These are phyloP conservation scores for Elmis aenea DNA, from an alignment of 2,888 invertebrate genomes.

Conservation along the genomic window DNA sequence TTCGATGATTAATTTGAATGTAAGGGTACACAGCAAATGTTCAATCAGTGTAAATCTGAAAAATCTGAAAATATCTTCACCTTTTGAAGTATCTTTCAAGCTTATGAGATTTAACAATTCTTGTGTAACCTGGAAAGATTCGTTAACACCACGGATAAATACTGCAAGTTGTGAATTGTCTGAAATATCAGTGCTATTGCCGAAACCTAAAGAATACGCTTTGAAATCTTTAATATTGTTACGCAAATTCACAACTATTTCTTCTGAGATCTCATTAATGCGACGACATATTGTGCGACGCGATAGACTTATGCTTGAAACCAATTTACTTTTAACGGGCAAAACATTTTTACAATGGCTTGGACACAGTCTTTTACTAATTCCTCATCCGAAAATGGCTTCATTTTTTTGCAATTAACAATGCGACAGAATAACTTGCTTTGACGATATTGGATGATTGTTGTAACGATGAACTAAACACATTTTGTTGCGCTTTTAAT, in stretches of 20 bases:
- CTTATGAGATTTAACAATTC: slow-evolving; percentile 18
- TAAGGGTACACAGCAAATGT: too few species aligned
- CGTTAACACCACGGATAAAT: too few species aligned
- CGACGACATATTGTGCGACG: slow-evolving; percentile 18
- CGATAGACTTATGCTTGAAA: slow-evolving; percentile 17
- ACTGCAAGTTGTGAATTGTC: slow-evolving; percentile 12
- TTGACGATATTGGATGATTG: slow-evolving; percentile 19
- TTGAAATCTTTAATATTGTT: slow-evolving; percentile 16
- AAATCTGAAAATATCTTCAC: slow-evolving; percentile 20
- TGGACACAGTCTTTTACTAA: slow-evolving; percentile 20
- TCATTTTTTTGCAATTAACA: slow-evolving; percentile 16
- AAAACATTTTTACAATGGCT: slow-evolving; percentile 19
- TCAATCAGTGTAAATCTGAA: too few species aligned
- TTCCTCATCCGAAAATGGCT: slow-evolving; percentile 15
- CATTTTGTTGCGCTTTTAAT: slow-evolving; percentile 19
- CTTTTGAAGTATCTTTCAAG: slow-evolving; percentile 18
- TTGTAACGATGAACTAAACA: slow-evolving; percentile 19
- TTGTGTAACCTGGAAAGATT: slow-evolving; percentile 13
- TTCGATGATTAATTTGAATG: too few species aligned
- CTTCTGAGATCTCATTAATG: slow-evolving; percentile 17
- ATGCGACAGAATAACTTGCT: slow-evolving; percentile 19
- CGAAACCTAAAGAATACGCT: slow-evolving; percentile 17
- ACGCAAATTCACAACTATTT: slow-evolving; percentile 14
- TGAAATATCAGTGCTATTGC: slow-evolving; percentile 13
- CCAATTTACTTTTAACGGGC: slow-evolving; percentile 17